phyloP scores from a whole-genome alignment of 2,888 invertebrate genomes.

The Chaetoderma sp. region DNA sequence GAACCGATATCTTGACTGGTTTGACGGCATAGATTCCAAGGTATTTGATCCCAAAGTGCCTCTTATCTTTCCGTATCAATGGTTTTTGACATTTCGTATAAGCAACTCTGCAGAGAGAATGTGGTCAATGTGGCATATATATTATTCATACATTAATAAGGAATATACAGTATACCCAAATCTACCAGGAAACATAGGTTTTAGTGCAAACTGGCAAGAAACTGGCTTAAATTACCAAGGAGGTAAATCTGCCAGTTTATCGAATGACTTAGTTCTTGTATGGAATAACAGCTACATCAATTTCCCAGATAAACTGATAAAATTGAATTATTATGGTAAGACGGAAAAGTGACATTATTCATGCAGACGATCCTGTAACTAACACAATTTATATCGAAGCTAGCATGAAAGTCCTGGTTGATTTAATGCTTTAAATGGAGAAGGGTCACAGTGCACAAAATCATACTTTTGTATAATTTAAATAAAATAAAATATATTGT shows the following conservation, averaged over 20 bases:
- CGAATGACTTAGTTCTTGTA: constrained; percentile 18
- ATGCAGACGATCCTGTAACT: no score
- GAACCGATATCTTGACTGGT: constrained; percentile 45
- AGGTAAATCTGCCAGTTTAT: not conserved
- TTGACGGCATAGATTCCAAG: no score
- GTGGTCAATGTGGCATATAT: constrained; percentile 62
- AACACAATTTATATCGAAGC: no score
- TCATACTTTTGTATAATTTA: no score
- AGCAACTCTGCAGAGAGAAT: constrained; percentile 40
- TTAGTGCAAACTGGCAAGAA: constrained; percentile 50
- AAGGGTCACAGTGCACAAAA: no score
- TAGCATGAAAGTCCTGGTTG: no score
- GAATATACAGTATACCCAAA: constrained; percentile 47
- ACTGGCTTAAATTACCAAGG: constrained; percentile 47
- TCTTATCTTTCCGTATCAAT: constrained; percentile 48
- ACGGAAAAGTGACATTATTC: no score
- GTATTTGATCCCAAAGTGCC: constrained; percentile 52
- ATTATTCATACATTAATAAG: constrained; percentile 44
- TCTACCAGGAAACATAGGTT: constrained; percentile 34
- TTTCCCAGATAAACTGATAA: constrained; percentile 16
- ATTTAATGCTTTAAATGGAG: no score
- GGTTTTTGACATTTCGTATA: constrained; percentile 30
- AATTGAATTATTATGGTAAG: constrained; percentile 9
- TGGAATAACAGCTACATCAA: constrained; percentile 4
- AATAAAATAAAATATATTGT: no score